These are phyloP conservation scores for Eupelmus urozonus DNA, from an alignment of 2,888 invertebrate species.

Conservation along the genomic window DNA sequence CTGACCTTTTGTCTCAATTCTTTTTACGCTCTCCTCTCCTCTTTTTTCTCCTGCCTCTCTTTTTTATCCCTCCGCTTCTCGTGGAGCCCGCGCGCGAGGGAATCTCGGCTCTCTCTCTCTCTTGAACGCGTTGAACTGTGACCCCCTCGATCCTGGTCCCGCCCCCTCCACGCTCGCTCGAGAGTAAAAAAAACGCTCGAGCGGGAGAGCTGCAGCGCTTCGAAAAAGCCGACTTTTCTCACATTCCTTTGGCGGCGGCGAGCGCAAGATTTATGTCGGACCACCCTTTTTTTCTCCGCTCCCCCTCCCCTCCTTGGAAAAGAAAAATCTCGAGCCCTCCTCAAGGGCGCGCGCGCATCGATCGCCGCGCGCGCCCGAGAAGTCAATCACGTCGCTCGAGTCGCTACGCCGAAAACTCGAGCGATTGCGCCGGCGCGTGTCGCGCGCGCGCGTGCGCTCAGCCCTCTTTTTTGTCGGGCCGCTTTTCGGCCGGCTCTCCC, in stretches of 20 bases:
- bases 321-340: conserved; percentile 4
- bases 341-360: background rate
- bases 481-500: background rate
- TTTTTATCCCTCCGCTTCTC: conserved; percentile 47
- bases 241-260: conserved; percentile 52
- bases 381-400: background rate
- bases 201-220: conserved; percentile 13
- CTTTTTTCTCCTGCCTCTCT: conserved; percentile 48
- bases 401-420: background rate
- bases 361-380: no score
- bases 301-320: background rate
- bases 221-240: conserved; percentile 60
- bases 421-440: background rate
- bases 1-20: conserved; percentile 27
- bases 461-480: background rate
- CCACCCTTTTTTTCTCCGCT: background rate
- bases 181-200: conserved; percentile 47
- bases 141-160: conserved; percentile 61
- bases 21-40: conserved; percentile 53
- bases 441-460: background rate
- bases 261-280: background rate
- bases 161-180: conserved; percentile 46
- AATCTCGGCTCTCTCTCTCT: conserved; percentile 61
- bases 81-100: conserved; percentile 54
- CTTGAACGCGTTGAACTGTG: conserved; percentile 71